phyloP scores from a whole-genome alignment of 2,888 invertebrate genomes.

The Iselma pallidipennis region DNA sequence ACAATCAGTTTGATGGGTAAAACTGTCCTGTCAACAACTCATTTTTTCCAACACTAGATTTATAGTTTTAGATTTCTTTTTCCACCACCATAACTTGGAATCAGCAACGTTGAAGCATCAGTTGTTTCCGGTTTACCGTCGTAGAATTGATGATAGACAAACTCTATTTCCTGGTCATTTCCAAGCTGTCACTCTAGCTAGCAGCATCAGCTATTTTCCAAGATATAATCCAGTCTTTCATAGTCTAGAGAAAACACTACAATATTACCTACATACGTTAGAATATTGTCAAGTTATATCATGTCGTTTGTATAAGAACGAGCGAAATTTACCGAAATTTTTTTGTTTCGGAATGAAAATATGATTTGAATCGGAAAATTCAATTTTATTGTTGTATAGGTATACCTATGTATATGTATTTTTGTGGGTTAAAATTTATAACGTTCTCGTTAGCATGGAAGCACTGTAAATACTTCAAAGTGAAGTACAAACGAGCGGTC shows the following conservation, averaged over 20 bases:
- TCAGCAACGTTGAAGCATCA: constrained; percentile 3
- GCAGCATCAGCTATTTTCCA: constrained; percentile 27
- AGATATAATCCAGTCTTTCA: constrained; percentile 32
- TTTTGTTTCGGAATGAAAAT: neutral
- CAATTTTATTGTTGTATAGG: too few relatives aligned
- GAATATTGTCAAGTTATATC: too few relatives aligned
- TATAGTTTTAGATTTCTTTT: neutral
- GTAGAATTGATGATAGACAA: constrained; percentile 41
- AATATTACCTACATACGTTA: neutral
- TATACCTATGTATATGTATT: constrained; percentile 26
- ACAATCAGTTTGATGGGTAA: too few relatives aligned
- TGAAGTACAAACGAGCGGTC: constrained; percentile 43
- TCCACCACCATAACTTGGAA: neutral
- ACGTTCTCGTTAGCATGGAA: constrained; percentile 38
- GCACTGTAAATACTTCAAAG: constrained; percentile 45
- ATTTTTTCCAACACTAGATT: neutral
- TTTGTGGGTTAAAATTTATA: constrained; percentile 36
- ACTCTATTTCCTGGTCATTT: constrained; percentile 48
- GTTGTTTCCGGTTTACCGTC: constrained; percentile 31
- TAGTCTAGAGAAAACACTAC: constrained; percentile 4
- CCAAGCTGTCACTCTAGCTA: constrained; percentile 35
- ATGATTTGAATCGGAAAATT: constrained; percentile 28
- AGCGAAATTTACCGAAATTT: neutral
- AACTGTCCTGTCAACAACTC: neutral
- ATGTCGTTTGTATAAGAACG: too few relatives aligned